Conservation (phyloP, 2,888 invertebrate species). For the Nomada lathburiana region DNA sequence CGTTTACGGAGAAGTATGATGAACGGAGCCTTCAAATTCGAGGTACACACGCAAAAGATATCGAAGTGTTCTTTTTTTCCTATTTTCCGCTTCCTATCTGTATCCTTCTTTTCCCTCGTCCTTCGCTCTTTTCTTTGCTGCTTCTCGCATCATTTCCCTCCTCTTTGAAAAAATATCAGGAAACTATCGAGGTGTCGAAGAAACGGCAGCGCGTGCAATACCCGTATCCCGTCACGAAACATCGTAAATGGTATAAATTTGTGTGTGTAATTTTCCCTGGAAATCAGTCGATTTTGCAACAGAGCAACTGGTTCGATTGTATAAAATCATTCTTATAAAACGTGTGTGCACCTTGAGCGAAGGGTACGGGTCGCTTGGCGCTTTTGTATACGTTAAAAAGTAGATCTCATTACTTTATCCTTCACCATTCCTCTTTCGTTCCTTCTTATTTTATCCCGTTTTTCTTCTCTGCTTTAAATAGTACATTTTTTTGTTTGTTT, state of each 20-base stretch:
- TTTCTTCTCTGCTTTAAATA: constrained; percentile 62
- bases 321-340: constrained; percentile 67
- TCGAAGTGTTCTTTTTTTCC: background rate
- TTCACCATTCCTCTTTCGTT: constrained; percentile 1
- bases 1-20: constrained; percentile 8
- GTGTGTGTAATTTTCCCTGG: background rate
- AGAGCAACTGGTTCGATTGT: constrained; percentile 68
- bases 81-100: constrained; percentile 1
- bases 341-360: constrained; percentile 55
- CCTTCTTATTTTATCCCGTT: constrained; percentile 21
- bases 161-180: constrained; percentile 68
- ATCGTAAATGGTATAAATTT: constrained; percentile 41
- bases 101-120: background rate
- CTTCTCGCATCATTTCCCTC: constrained; percentile 44
- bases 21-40: constrained; percentile 50
- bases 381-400: constrained; percentile 49
- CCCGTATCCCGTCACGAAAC: constrained; percentile 49
- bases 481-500: constrained; percentile 71
- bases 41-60: constrained; percentile 47
- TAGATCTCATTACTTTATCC: constrained; percentile 37
- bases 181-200: constrained; percentile 70
- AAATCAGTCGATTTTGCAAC: constrained; percentile 55
- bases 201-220: constrained; percentile 57
- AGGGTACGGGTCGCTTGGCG: constrained; percentile 58
- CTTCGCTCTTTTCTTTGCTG: constrained; percentile 35